phyloP scores from a whole-genome alignment of 2,888 invertebrate genomes.

The Thyatira batis region DNA sequence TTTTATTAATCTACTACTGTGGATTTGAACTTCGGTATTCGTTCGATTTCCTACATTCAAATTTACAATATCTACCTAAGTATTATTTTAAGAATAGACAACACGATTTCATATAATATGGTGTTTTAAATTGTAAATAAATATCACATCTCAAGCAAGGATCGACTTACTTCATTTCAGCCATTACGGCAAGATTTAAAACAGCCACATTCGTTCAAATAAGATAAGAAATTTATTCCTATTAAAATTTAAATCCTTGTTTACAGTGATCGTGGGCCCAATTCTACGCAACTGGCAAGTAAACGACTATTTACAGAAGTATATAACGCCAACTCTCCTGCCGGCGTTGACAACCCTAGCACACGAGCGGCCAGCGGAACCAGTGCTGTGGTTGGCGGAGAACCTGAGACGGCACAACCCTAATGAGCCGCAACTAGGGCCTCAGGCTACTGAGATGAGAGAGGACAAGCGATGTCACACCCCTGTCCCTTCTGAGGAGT shows the following conservation, averaged over 20 bases:
- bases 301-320: constrained; percentile 86
- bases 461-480: constrained; percentile 61
- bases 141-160: no score
- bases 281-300: constrained; percentile 83
- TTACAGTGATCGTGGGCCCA: constrained; percentile 89
- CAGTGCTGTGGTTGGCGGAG: constrained; percentile 89
- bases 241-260: constrained; percentile 10
- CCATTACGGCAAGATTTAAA: neutral
- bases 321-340: constrained; percentile 84
- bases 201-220: neutral
- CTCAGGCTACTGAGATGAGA: constrained; percentile 41
- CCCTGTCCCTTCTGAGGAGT: constrained; percentile 55
- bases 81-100: no score
- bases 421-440: constrained; percentile 82
- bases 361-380: constrained; percentile 88
- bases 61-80: no score
- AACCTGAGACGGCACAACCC: constrained; percentile 89
- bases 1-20: no score
- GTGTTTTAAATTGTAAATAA: no score
- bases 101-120: no score
- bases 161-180: no score
- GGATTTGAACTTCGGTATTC: no score
- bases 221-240: no score
- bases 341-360: constrained; percentile 85
- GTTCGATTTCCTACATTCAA: no score